A percentile compares a stretch with the other conserved stretches of the same genome.
Conservation (phyloP, 2,888 invertebrate genomes). For the Allygus modestus region DNA sequence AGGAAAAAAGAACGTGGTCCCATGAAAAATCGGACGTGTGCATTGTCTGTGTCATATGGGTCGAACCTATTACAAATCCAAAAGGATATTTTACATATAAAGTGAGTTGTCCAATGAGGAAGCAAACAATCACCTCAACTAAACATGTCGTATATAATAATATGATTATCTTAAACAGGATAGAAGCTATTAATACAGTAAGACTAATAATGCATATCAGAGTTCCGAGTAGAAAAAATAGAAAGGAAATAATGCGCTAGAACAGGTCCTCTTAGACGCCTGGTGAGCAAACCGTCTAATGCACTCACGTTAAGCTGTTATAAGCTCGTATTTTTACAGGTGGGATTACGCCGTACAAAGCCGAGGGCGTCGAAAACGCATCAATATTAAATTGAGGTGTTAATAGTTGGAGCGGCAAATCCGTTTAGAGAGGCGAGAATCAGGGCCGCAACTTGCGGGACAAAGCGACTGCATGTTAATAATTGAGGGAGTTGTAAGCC, state of each 20-base stretch:
- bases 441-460: constrained; percentile 36
- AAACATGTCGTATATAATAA: too few relatives aligned
- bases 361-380: constrained; percentile 45
- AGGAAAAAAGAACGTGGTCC: too few relatives aligned
- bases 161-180: too few relatives aligned
- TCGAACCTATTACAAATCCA: too few relatives aligned
- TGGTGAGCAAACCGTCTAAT: background rate
- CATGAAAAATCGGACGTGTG: too few relatives aligned
- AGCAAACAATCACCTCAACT: too few relatives aligned
- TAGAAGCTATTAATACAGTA: too few relatives aligned
- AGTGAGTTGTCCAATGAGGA: too few relatives aligned
- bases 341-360: constrained; percentile 29
- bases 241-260: background rate
- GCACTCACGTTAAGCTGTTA: constrained; percentile 22
- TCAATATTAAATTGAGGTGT: constrained; percentile 57
- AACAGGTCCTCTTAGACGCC: background rate
- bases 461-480: constrained; percentile 49
- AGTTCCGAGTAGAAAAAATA: too few relatives aligned
- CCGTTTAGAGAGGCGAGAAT: constrained; percentile 57
- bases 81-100: too few relatives aligned
- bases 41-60: too few relatives aligned
- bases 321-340: constrained; percentile 34
- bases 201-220: too few relatives aligned
- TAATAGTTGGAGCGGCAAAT: constrained; percentile 57
- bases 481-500: constrained; percentile 49